phyloP scores from a whole-genome alignment of 2,113 vertebrate genomes.

The Thinocorus orbignyianus region DNA sequence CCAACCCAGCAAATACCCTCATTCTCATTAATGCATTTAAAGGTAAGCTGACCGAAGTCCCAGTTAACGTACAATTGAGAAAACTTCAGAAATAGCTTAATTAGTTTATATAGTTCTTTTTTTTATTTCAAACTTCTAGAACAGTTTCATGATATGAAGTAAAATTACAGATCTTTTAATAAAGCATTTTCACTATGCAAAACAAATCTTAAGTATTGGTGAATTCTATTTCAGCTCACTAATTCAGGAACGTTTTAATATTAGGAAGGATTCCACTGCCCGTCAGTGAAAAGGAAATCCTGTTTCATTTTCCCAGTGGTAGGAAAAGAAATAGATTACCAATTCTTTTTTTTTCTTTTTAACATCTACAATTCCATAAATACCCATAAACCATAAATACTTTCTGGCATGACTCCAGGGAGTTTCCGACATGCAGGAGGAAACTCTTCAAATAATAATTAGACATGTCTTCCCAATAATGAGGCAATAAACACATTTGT shows the following conservation, averaged over 20 bases:
- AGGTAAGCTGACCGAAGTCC: not conserved
- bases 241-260: not conserved
- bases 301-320: not conserved
- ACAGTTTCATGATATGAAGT: not conserved
- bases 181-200: not conserved
- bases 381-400: not conserved
- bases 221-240: not conserved
- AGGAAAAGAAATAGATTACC: not conserved
- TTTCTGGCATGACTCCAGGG: not conserved
- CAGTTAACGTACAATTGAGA: not conserved
- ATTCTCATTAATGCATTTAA: not conserved
- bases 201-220: not conserved
- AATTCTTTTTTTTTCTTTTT: not conserved
- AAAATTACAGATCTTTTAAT: not conserved
- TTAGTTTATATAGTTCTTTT: not conserved
- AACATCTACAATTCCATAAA: not conserved
- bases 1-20: not conserved
- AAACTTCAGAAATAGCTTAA: not conserved
- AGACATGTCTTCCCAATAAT: not conserved
- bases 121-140: not conserved
- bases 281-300: not conserved
- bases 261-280: not conserved
- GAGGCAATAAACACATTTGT: not conserved
- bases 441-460: not conserved
- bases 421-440: not conserved